phyloP scores from a whole-genome alignment of 1,140 invertebrate genomes.

The Heliothis virescens region DNA sequence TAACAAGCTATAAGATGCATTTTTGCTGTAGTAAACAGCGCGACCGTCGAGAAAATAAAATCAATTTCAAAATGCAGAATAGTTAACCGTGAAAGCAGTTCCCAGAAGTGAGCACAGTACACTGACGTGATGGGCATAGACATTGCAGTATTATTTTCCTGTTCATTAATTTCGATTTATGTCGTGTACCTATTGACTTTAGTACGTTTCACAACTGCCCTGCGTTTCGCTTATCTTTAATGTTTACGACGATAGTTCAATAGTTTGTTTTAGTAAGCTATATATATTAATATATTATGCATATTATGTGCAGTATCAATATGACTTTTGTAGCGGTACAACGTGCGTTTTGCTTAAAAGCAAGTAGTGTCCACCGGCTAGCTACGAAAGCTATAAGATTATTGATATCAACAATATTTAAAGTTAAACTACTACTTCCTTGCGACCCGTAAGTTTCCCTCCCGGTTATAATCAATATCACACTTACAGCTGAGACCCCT shows the following conservation, averaged over 20 bases:
- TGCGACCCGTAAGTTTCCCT: too few species aligned
- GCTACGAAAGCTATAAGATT: too few species aligned
- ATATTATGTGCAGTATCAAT: not conserved
- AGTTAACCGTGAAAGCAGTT: constrained; percentile 75
- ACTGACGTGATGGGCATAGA: constrained; percentile 63
- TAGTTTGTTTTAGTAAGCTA: constrained; percentile 1
- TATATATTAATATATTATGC: not conserved
- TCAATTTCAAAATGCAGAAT: constrained; percentile 66
- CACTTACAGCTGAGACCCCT: too few species aligned
- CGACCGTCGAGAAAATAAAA: constrained; percentile 55
- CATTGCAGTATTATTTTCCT: constrained; percentile 62
- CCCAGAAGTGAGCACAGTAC: constrained; percentile 66
- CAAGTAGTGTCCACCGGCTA: too few species aligned
- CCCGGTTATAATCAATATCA: too few species aligned
- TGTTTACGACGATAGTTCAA: constrained; percentile 40
- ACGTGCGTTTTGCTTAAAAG: too few species aligned
- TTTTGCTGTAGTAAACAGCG: constrained; percentile 1
- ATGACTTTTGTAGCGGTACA: not conserved
- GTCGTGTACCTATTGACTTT: constrained; percentile 49
- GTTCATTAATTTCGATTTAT: constrained; percentile 54
- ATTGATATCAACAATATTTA: too few species aligned
- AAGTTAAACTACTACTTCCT: too few species aligned
- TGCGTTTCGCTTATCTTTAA: constrained; percentile 44
- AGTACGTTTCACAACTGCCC: constrained; percentile 41
- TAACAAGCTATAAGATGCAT: constrained; percentile 45